phyloP scores from a whole-genome alignment of 2,797 vertebrate genomes.

The Mormyrops attenuatus region DNA sequence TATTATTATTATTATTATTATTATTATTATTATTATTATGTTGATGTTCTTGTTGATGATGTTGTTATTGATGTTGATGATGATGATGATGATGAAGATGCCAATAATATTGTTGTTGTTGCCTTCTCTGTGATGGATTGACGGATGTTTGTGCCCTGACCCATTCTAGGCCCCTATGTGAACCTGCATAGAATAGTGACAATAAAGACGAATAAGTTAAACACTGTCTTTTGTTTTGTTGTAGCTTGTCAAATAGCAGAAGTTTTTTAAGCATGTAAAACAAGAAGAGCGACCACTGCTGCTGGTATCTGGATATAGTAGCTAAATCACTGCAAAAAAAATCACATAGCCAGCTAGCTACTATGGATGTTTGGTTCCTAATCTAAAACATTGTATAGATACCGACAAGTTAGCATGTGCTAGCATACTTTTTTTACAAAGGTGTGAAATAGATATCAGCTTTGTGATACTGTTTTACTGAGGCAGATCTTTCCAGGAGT shows the following conservation, averaged over 20 bases:
- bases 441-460: background rate
- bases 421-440: background rate
- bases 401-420: background rate
- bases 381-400: background rate
- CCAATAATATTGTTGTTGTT: background rate
- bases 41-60: background rate
- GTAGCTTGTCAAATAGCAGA: background rate
- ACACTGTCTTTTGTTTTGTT: background rate
- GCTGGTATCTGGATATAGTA: background rate
- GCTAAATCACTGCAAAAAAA: background rate
- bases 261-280: background rate
- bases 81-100: background rate
- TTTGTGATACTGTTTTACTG: background rate
- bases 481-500: background rate
- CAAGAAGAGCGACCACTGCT: background rate
- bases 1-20: background rate
- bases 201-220: background rate
- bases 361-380: background rate
- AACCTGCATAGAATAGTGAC: background rate
- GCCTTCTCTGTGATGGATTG: background rate
- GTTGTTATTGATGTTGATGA: background rate
- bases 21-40: background rate
- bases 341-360: background rate
- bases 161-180: background rate
- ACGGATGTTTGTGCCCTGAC: background rate